These are phyloP conservation scores for Pituophis catenifer DNA, from an alignment of 2,113 vertebrate species.

Conservation along the genomic window DNA sequence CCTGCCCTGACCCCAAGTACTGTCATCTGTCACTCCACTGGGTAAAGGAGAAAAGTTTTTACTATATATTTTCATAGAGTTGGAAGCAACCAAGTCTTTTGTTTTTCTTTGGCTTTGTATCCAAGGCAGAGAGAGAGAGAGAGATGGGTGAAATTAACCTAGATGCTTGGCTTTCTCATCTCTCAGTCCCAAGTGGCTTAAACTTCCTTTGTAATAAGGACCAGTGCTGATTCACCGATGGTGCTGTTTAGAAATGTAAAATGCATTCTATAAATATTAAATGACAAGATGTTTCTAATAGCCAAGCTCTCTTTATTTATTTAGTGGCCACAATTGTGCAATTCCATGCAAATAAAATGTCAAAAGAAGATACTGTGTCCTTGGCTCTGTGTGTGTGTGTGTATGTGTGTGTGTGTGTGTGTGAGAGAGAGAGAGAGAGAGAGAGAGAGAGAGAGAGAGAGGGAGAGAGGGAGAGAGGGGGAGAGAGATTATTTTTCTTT, in stretches of 20 bases:
- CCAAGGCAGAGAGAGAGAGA: background rate
- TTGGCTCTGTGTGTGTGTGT: background rate
- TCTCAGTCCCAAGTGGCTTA: background rate
- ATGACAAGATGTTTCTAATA: background rate
- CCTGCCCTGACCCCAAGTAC: background rate
- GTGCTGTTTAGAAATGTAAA: background rate
- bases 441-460: too few relatives aligned
- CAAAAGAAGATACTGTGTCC: background rate
- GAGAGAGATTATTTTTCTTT: background rate
- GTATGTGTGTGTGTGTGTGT: background rate
- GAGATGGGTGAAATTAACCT: background rate
- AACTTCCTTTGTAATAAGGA: background rate
- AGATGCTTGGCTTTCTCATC: background rate
- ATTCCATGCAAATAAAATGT: background rate
- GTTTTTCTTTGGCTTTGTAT: background rate
- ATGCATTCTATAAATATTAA: constrained; percentile 9
- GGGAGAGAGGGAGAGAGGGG: too few relatives aligned
- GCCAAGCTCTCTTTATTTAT: background rate
- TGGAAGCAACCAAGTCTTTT: background rate
- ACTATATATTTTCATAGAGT: background rate
- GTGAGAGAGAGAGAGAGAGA: too few relatives aligned
- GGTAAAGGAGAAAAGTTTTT: background rate
- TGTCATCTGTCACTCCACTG: background rate
- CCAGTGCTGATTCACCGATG: background rate
- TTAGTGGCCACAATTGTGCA: background rate